Conservation (phyloP, 2,797 vertebrate species). For the Hafferia zeledoni region DNA sequence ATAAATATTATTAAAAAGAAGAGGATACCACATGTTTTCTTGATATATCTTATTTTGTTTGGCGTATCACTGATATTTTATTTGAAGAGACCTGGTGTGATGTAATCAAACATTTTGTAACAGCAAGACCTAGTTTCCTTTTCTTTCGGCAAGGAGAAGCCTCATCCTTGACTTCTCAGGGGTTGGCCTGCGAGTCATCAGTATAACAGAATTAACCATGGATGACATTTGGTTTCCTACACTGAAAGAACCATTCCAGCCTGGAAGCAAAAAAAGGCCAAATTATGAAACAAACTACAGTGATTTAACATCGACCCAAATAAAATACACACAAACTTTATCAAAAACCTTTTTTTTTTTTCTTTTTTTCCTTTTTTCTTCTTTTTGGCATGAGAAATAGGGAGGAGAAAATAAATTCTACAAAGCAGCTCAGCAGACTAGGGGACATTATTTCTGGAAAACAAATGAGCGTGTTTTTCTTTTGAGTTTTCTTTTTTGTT, state of each 20-base stretch:
- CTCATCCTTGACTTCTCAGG: constrained; percentile 70
- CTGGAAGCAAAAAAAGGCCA: constrained; percentile 42
- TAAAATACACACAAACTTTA: not conserved
- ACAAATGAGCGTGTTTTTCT: not conserved
- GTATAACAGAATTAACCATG: constrained; percentile 30
- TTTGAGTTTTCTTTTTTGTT: not conserved
- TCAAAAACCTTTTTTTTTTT: not conserved
- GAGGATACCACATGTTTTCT: constrained; percentile 73
- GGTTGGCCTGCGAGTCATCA: constrained; percentile 61
- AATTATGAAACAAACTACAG: constrained; percentile 13
- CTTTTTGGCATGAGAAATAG: not conserved
- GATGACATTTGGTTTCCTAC: constrained; percentile 53
- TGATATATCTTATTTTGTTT: constrained; percentile 80
- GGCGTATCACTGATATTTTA: constrained; percentile 71
- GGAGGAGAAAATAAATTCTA: not conserved
- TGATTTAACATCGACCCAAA: not conserved
- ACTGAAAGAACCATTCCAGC: not conserved
- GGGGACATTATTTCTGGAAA: not conserved
- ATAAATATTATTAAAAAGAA: constrained; percentile 55
- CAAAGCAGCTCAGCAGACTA: not conserved
- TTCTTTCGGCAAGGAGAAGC: constrained; percentile 66
- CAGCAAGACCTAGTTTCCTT: constrained; percentile 72
- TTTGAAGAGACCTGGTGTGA: constrained; percentile 75
- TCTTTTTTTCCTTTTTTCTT: not conserved
- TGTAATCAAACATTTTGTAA: constrained; percentile 73